Base-by-base conservation (phyloP, 2,113 vertebrate species). In the Odontophorus gujanensis region DNA sequence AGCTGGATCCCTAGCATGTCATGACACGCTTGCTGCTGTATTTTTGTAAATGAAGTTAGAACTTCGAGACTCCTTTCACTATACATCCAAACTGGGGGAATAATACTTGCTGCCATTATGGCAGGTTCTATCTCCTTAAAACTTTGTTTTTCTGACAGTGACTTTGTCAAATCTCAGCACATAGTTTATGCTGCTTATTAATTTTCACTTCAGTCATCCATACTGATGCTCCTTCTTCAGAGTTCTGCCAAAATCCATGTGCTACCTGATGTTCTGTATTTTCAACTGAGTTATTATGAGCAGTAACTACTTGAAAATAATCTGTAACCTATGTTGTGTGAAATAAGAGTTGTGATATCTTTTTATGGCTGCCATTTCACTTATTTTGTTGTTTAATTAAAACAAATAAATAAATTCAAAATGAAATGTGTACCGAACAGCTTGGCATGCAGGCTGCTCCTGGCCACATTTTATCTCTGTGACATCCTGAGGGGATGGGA, bases 291-390 rank as follows among this genome's bases (percentile, higher is more conserved):
- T 51, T 61, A 11, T 40, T 78, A 43, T 36, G 79, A 76, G 65
- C 40, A 92, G 19, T 22, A 32, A 62, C 82, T 86, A 77, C 15
- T 69, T 78, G 63, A 92, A 87, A 81, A 82, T 48, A 59, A 38
- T 75, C 26, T 71, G 42, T 38, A 40, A 61, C 13, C 14, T 80
- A 14, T 19, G 26, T 53, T 83, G 21, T 38, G 42, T 47, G 16
- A 72, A 79, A 62, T 2, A n/a, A n/a, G n/a, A 34, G 32, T 20
- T 87, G 28, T 89, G 68, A 59, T 61, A 85, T 71, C 24, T 34
- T 84, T 94, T 90, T 80, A 62, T 28, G 61, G 36, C 55, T 90
- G 20, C 59, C 42, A 32, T 81, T 76, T 38, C 51, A 14, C 47
- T 59, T 88, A 77, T 3, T 73, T 92, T 50, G 36, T 67, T 59